phyloP scores from a whole-genome alignment of 2,888 invertebrate genomes.

The Lasioglossum calceatum region DNA sequence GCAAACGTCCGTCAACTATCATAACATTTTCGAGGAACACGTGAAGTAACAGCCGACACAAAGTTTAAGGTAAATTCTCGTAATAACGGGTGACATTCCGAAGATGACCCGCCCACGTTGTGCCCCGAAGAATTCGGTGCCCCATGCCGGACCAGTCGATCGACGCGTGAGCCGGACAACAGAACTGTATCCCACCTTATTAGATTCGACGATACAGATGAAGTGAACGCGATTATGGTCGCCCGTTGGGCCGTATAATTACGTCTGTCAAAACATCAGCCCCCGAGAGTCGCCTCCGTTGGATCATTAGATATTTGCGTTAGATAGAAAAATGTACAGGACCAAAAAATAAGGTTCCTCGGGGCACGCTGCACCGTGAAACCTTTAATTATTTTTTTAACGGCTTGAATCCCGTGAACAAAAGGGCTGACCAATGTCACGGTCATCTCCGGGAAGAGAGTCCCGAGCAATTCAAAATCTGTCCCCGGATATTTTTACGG shows the following conservation, averaged over 20 bases:
- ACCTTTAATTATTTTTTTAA: slow-evolving; percentile 39
- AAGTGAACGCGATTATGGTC: slow-evolving; percentile 77
- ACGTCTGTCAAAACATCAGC: slow-evolving; percentile 75
- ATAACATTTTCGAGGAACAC: slow-evolving; percentile 35
- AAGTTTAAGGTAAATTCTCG: slow-evolving; percentile 76
- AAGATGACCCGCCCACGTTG: slow-evolving; percentile 65
- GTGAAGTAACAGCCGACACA: slow-evolving; percentile 59
- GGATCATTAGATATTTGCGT: slow-evolving; percentile 48
- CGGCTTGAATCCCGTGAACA: slow-evolving; percentile 10
- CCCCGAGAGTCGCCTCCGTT: slow-evolving; percentile 38
- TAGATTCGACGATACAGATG: slow-evolving; percentile 75
- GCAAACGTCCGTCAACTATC: slow-evolving; percentile 42
- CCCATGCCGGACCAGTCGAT: slow-evolving; percentile 22
- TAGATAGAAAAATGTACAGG: background rate
- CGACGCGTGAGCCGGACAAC: background rate
- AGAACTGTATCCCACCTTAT: slow-evolving; percentile 49
- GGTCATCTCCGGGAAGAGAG: slow-evolving; percentile 23
- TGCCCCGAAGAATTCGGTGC: slow-evolving; percentile 33
- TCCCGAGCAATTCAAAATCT: slow-evolving; percentile 58
- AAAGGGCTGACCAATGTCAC: slow-evolving; percentile 33
- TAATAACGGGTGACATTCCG: slow-evolving; percentile 75
- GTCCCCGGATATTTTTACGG: slow-evolving; percentile 68
- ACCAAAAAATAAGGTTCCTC: slow-evolving; percentile 17
- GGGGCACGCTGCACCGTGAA: slow-evolving; percentile 6
- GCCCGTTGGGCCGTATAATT: slow-evolving; percentile 73